Base-by-base conservation (phyloP, 2,797 vertebrate species). In the Girardinus metallicus region DNA sequence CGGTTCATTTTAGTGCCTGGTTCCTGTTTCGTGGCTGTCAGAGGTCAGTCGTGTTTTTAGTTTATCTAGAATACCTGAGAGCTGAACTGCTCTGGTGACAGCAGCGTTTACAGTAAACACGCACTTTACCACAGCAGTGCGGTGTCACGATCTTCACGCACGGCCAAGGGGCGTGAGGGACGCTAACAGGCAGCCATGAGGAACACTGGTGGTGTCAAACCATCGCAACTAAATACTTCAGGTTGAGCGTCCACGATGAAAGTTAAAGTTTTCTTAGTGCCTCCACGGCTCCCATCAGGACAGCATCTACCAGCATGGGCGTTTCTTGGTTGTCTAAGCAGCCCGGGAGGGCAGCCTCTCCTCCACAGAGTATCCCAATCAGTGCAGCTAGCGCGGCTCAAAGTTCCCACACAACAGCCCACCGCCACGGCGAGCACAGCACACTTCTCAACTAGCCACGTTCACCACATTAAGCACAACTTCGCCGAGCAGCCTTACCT, bases 271-370 rank as follows among this genome's bases (percentile, higher is more conserved):
- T 53, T 46, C 6, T 29, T 5, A 44, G 70, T 29, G 31, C 75
- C 57, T 70, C 21, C 1, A 29, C 12, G 34, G 62, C 68, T 64
- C 74, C 83, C 53, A 53, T 66, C 55, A 21, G 31, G 26, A 85
- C 84, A 83, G 80, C 90, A 91, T 89, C 90, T 78, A 83, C 86
- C 85, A 94, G 91, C 94, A 96, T 94, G 95, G 95, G 95, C 95
- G 95, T 96, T 95, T 95, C 94, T 96, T 76, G 79, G 80, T 78
- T 76, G 76, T 78, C 71, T 29, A n/a, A 66, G 39, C 71, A 62
- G 85, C 87, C 75, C 86, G 89, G 84, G 79, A 64, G 31, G 60
- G 7, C 57, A 64, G 31, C 60, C 49, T 76, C 82, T 82, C 49
- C 71, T 80, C 29, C 77, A 76, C 79, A 49, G 49, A 83, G 79